Evolutionary conservation across 2,113 vertebrate genomes (phyloP).

Genomic region (Brachionichthys hirsutus): DNA sequence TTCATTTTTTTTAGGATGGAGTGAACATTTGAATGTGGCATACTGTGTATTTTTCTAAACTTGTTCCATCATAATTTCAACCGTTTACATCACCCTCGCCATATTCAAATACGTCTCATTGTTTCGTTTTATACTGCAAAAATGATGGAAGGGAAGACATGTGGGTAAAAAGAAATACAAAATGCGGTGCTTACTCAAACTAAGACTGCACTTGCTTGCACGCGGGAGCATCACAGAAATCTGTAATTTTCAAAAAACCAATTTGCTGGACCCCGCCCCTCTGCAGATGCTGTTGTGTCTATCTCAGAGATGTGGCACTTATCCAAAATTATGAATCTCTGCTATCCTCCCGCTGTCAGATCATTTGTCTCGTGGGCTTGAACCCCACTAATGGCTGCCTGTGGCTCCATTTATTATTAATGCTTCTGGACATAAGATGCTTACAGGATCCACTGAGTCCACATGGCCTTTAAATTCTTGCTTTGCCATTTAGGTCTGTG

Average conservation of each 20-base stretch:
- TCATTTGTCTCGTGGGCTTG: background rate
- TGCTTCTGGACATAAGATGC: constrained; percentile 33
- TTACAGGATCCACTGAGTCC: constrained; percentile 12
- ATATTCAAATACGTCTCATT: background rate
- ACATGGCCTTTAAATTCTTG: constrained; percentile 33
- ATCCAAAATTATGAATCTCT: constrained; percentile 42
- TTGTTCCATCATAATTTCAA: constrained; percentile 8
- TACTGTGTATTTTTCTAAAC: background rate
- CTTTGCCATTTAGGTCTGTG: constrained; percentile 22
- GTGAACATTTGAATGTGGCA: background rate
- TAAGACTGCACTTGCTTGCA: background rate
- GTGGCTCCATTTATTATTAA: constrained; percentile 53
- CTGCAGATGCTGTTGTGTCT: background rate
- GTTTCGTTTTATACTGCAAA: background rate
- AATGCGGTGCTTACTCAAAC: constrained; percentile 8
- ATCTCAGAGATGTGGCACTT: constrained; percentile 14
- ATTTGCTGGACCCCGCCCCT: constrained; percentile 2
- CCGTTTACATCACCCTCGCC: background rate
- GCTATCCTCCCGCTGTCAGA: constrained; percentile 35
- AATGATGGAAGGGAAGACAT: background rate
- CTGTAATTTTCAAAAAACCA: background rate
- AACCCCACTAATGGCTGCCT: constrained; percentile 30
- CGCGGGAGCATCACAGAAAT: constrained; percentile 3
- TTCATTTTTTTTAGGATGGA: background rate
- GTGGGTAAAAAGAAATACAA: background rate